Conservation (phyloP, 2,113 vertebrate genomes). For the Esox niger region DNA sequence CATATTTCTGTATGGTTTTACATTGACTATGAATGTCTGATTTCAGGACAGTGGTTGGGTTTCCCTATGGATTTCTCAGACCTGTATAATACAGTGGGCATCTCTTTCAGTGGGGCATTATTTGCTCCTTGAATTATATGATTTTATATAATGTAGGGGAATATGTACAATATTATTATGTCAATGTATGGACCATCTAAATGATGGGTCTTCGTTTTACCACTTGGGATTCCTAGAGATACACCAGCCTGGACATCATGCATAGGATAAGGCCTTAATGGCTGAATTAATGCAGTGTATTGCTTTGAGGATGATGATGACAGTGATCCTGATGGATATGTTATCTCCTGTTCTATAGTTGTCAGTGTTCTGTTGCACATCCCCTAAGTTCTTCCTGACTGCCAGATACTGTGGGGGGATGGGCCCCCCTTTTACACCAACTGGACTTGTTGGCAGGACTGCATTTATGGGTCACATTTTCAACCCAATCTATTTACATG, state of each 20-base stretch:
- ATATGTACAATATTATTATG: not conserved
- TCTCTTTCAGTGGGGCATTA: not conserved
- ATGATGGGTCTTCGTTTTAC: not conserved
- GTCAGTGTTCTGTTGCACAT: not conserved
- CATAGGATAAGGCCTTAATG: not conserved
- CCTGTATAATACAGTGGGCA: not conserved
- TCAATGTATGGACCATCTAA: too few relatives aligned
- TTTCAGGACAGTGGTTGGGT: not conserved
- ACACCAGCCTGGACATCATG: not conserved
- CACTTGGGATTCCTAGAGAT: not conserved
- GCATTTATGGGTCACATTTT: too few relatives aligned
- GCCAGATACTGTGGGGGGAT: constrained; percentile 15
- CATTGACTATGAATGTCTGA: not conserved
- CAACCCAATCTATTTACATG: too few relatives aligned
- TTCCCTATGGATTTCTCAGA: not conserved
- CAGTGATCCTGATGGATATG: constrained; percentile 22
- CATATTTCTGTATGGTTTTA: not conserved
- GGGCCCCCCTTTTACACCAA: constrained; percentile 26
- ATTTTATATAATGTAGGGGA: not conserved
- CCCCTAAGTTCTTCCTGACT: not conserved
- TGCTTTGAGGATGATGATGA: not conserved
- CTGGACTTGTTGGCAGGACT: too few relatives aligned
- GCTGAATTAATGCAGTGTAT: not conserved
- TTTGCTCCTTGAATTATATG: too few relatives aligned
- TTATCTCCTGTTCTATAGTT: not conserved